phyloP scores from a whole-genome alignment of 1,140 invertebrate species.

The Scaptomyza graminum region DNA sequence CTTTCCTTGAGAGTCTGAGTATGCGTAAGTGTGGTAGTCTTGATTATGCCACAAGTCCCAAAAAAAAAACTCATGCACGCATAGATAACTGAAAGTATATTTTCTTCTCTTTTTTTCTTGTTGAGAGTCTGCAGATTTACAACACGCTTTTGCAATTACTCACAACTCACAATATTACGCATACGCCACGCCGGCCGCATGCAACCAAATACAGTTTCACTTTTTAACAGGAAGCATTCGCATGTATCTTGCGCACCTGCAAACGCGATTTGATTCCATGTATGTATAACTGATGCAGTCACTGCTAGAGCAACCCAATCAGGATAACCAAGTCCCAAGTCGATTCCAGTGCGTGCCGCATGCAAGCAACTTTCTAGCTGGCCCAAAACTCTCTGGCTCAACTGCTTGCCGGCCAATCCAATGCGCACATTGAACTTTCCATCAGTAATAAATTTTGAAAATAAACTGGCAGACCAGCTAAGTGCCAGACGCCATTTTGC shows the following conservation, averaged over 20 bases:
- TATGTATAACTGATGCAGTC: constrained; percentile 51
- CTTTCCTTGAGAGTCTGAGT: constrained; percentile 3
- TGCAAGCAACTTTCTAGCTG: constrained; percentile 71
- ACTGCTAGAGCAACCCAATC: constrained; percentile 49
- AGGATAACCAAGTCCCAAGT: constrained; percentile 66
- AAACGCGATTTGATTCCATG: constrained; percentile 38
- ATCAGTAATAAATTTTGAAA: constrained; percentile 56
- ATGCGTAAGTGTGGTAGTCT: constrained; percentile 60
- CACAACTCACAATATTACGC: constrained; percentile 74
- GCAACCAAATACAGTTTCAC: constrained; percentile 56
- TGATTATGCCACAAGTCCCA: constrained; percentile 17
- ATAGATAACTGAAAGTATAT: too few species aligned
- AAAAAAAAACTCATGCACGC: too few species aligned
- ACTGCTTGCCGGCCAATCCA: constrained; percentile 20
- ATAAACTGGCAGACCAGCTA: constrained; percentile 60
- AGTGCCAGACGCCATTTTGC: constrained; percentile 66
- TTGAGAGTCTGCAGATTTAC: constrained; percentile 54
- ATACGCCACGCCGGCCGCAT: constrained; percentile 49
- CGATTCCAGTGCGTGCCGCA: constrained; percentile 59
- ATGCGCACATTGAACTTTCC: constrained; percentile 74
- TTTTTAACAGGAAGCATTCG: constrained; percentile 63
- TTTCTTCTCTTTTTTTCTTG: constrained; percentile 3
- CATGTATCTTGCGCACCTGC: constrained; percentile 53
- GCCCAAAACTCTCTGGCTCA: constrained; percentile 49
- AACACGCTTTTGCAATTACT: constrained; percentile 76